phyloP scores from a whole-genome alignment of 2,797 vertebrate species.

The Percopsis omiscomaycus region DNA sequence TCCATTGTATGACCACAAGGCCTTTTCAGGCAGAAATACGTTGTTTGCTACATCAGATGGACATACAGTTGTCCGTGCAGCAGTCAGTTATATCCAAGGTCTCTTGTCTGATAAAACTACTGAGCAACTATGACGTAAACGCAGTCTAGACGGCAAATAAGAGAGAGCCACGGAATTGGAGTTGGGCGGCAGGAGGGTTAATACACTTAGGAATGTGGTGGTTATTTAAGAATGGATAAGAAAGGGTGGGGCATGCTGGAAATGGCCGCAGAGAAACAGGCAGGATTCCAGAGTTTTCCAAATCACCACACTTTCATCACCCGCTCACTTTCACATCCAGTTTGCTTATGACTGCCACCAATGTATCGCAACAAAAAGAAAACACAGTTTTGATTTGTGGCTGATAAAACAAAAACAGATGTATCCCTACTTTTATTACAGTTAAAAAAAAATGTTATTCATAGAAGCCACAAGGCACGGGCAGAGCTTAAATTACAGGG shows the following conservation, averaged over 20 bases:
- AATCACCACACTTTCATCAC: conserved; percentile 9
- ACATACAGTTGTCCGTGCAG: background rate
- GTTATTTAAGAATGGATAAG: conserved; percentile 38
- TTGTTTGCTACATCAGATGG: background rate
- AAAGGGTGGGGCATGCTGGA: conserved; percentile 41
- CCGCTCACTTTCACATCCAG: conserved; percentile 5
- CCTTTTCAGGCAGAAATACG: background rate
- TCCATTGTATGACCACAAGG: background rate
- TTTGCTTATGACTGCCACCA: conserved; percentile 9
- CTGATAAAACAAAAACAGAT: background rate
- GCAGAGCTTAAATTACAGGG: conserved; percentile 36
- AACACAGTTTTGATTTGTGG: conserved; percentile 5
- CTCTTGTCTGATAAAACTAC: background rate
- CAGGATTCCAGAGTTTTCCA: conserved; percentile 24
- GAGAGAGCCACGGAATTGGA: conserved; percentile 11
- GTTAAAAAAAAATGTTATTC: background rate
- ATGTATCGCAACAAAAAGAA: background rate
- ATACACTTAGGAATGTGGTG: conserved; percentile 54
- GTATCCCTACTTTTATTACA: too few species aligned
- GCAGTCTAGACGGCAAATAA: background rate
- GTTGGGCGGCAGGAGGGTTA: conserved; percentile 32
- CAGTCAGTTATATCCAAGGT: background rate
- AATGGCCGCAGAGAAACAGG: conserved; percentile 35
- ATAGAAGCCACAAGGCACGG: conserved; percentile 45
- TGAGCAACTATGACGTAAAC: background rate